These are phyloP conservation scores for Sphyrna mokarran DNA, from an alignment of 2,113 vertebrate species.

Conservation along the genomic window DNA sequence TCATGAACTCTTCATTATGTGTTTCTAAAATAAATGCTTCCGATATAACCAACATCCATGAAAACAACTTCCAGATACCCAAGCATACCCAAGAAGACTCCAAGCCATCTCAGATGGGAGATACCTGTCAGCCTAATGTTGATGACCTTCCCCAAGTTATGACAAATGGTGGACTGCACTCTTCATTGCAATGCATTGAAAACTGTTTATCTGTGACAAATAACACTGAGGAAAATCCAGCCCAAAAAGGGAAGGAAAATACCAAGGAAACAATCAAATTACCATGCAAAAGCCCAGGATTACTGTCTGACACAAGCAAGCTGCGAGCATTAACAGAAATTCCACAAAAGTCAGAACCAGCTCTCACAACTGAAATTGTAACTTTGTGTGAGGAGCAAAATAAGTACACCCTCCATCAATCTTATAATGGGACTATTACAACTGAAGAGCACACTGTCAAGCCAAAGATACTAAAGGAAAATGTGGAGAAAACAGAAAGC, in stretches of 20 bases:
- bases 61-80: background rate
- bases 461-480: background rate
- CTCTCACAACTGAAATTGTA: background rate
- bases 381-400: background rate
- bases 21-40: background rate
- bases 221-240: background rate
- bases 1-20: background rate
- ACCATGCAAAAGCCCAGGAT: background rate
- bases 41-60: background rate
- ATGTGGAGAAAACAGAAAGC: background rate
- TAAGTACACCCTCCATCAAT: background rate
- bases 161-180: background rate
- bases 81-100: background rate
- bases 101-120: background rate
- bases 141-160: background rate
- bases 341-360: background rate
- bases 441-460: background rate
- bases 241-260: background rate
- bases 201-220: background rate
- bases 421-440: background rate
- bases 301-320: background rate
- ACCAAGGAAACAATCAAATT: background rate
- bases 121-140: background rate
- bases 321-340: background rate
- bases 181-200: background rate